Percentiles rank a stretch among this genome's conserved stretches.
phyloP scores from a whole-genome alignment of 2,113 vertebrate genomes.

The Zingel zingel region DNA sequence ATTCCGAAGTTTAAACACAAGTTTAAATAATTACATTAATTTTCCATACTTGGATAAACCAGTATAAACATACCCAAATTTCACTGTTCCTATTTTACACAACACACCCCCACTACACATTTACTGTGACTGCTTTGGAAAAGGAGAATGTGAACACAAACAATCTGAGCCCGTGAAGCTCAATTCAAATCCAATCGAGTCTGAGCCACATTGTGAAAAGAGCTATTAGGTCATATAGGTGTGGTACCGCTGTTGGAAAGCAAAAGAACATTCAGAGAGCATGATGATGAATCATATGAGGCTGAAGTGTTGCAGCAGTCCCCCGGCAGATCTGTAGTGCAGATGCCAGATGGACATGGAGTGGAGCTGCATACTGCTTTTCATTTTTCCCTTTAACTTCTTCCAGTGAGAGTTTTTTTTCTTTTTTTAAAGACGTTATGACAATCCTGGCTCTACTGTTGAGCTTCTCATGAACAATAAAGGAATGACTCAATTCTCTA shows the following conservation, averaged over 20 bases:
- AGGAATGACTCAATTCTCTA: conserved; percentile 6
- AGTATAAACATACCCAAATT: background rate
- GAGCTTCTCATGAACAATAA: conserved; percentile 2
- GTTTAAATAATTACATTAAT: conserved; percentile 4
- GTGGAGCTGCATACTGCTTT: background rate
- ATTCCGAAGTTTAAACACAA: background rate
- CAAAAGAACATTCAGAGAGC: conserved; percentile 23
- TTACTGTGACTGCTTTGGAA: conserved; percentile 25
- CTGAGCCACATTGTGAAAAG: conserved; percentile 26
- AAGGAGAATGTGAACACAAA: conserved; percentile 6
- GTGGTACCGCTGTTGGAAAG: conserved; percentile 51
- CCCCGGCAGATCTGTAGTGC: conserved; percentile 38
- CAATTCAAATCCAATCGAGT: background rate
- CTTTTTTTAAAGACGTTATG: background rate
- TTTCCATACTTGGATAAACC: background rate
- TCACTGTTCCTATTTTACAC: background rate
- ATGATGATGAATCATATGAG: conserved; percentile 43
- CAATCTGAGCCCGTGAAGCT: conserved; percentile 9
- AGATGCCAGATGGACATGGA: conserved; percentile 51
- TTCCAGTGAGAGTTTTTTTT: conserved; percentile 4
- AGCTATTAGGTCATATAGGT: conserved; percentile 74
- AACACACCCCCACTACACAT: conserved; percentile 16
- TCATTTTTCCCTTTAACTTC: conserved; percentile 14
- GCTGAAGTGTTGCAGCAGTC: conserved; percentile 13
- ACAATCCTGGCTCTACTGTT: conserved; percentile 21